Conservation (phyloP, 2,888 invertebrate species). For the Archips xylosteana region DNA sequence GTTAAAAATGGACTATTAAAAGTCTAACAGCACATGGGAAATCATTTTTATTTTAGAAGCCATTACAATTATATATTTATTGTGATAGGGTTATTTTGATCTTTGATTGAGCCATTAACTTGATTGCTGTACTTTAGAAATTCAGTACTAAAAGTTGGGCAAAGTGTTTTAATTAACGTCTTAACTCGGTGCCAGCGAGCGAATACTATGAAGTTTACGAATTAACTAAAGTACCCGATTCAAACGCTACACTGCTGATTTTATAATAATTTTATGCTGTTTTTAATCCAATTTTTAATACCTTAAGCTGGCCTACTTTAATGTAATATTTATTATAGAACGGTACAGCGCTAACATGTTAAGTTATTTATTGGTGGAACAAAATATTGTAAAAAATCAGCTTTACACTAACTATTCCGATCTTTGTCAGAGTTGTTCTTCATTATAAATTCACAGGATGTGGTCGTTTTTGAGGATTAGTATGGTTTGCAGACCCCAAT, state of each 20-base stretch:
- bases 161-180: conserved; percentile 84
- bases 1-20: background rate
- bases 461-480: too few relatives aligned
- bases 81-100: conserved; percentile 79
- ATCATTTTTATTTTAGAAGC: conserved; percentile 58
- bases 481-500: too few relatives aligned
- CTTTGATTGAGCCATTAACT: conserved; percentile 81
- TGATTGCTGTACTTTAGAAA: conserved; percentile 82
- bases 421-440: background rate
- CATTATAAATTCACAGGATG: background rate
- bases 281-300: conserved; percentile 50
- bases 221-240: conserved; percentile 80
- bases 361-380: background rate
- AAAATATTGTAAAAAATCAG: background rate
- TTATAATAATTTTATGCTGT: conserved; percentile 59
- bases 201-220: conserved; percentile 80
- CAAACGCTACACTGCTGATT: conserved; percentile 64
- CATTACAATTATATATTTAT: conserved; percentile 70
- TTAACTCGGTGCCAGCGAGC: conserved; percentile 74
- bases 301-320: conserved; percentile 15
- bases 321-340: background rate
- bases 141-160: conserved; percentile 81
- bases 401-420: background rate
- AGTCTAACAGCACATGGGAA: conserved; percentile 46
- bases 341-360: background rate